phyloP scores from a whole-genome alignment of 2,113 vertebrate species.

The Chloropsis cyanopogon region DNA sequence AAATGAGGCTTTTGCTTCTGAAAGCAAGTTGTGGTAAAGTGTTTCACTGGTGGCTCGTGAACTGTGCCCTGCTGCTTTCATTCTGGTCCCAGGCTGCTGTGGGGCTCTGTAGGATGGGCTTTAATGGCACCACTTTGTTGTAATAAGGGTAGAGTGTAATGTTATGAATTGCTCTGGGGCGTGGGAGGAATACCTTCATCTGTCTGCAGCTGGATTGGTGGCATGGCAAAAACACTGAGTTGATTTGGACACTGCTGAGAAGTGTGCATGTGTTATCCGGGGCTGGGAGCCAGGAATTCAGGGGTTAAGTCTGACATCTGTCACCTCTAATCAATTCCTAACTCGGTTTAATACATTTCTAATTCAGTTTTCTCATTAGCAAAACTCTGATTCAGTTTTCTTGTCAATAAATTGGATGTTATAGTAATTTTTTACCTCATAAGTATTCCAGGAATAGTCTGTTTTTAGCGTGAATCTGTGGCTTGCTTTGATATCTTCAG shows the following conservation, averaged over 20 bases:
- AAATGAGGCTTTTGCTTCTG: constrained; percentile 40
- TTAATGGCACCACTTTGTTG: constrained; percentile 36
- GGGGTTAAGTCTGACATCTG: neutral
- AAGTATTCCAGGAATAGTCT: neutral
- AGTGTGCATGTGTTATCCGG: fast-evolving
- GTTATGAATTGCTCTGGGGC: neutral
- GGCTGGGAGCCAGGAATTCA: neutral
- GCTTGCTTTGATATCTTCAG: neutral
- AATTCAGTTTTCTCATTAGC: neutral
- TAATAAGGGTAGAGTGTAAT: neutral
- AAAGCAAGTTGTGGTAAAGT: neutral
- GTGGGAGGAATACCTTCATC: neutral
- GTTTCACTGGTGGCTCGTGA: constrained; percentile 28
- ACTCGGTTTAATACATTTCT: neutral
- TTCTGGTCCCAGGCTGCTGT: neutral
- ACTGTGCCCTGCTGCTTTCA: constrained; percentile 28
- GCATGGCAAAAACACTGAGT: neutral
- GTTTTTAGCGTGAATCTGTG: neutral
- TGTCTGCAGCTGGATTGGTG: neutral
- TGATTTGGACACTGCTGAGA: neutral
- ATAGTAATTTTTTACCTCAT: neutral
- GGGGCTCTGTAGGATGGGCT: constrained; percentile 40
- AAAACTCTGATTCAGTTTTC: neutral
- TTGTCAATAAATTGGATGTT: neutral
- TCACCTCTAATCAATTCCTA: neutral